Base-by-base conservation (phyloP, 64 coral and sea anemone species). In the Catalaphyllia jardinei region DNA sequence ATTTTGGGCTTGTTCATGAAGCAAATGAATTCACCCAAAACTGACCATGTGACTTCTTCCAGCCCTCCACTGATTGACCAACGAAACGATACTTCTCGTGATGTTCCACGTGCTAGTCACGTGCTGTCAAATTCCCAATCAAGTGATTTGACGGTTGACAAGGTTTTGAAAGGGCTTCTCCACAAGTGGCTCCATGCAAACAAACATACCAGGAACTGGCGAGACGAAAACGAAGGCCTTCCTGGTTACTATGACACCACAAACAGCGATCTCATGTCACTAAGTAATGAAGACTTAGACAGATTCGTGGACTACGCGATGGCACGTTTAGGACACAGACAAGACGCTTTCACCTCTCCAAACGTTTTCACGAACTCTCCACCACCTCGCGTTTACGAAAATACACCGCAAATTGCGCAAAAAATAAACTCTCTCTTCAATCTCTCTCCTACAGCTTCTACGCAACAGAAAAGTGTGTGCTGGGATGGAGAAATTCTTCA, bases 401-500 rank as follows among this genome's bases (percentile, higher is more conserved):
- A 71, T 33, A 12, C 62, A 12, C 62, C 65, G 31, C 61, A 28
- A 25, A 49, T 27, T 4, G 0, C 63, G 2, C 81, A 71, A 14
- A 28, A 8, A 50, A 46, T 50, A 50, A 85, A 85, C 22, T 27
- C 24, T 27, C 22, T 67, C n/a, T 71, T 50, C 19, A 4, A 6
- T 85, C 11, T 85, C 62, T 71, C 81, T 71, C 42, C 62, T 25
- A 27, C 62, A 85, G 81, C 63, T 67, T 51, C 81, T 13, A 15
- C 63, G 19, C 62, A 69, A 85, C 81, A 49, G 62, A 85, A 85
- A 38, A 74, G 67, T 20, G 91, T 96, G 1, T 96, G 94, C 27
- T 96, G 94, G 94, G 94, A 96, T 49, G 91, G 94, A 17, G 81
- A 93, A 3, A 79, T 96, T 1, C 19, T 71, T 10, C 85, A 95